Percentiles rank a stretch among this genome's conserved stretches.
Conservation (phyloP, 1,140 invertebrate genomes). For the Helicoverpa zea region DNA sequence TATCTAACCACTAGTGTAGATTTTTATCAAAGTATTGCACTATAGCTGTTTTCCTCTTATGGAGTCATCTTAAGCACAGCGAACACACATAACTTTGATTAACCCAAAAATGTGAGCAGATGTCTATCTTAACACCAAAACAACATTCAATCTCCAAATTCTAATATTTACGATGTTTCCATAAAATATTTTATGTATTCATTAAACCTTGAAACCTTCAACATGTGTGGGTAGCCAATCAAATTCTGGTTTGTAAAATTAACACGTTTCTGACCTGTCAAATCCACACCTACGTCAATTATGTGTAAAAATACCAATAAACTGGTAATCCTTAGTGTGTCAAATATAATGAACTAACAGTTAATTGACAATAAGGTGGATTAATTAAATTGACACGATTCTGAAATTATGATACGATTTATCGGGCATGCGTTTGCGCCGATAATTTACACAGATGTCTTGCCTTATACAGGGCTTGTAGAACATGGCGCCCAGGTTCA, state of each 20-base stretch:
- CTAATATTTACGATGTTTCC: slow-evolving; percentile 27
- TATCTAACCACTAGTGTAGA: no score
- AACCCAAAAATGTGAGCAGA: background rate
- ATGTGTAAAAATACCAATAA: slow-evolving; percentile 48
- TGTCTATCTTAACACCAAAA: slow-evolving; percentile 4
- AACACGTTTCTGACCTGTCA: slow-evolving; percentile 46
- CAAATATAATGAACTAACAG: slow-evolving; percentile 28
- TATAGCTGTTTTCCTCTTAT: no score
- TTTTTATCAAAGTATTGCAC: no score
- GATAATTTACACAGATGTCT: slow-evolving; percentile 51
- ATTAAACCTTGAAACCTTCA: slow-evolving; percentile 18
- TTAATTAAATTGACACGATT: slow-evolving; percentile 53
- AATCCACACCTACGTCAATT: slow-evolving; percentile 52
- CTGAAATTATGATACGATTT: slow-evolving; percentile 45
- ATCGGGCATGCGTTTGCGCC: slow-evolving; percentile 49
- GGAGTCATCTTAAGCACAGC: background rate
- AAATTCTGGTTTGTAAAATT: slow-evolving; percentile 47
- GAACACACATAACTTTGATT: background rate
- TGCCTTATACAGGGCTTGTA: slow-evolving; percentile 43
- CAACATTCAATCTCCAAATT: slow-evolving; percentile 23
- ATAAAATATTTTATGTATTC: slow-evolving; percentile 31
- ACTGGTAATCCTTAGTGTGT: slow-evolving; percentile 28
- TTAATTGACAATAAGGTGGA: slow-evolving; percentile 26
- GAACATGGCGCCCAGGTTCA: background rate
- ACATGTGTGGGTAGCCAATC: slow-evolving; percentile 35